Evolutionary conservation across 1,140 invertebrate species (phyloP).

Genomic region (Chlorops oryzae): DNA sequence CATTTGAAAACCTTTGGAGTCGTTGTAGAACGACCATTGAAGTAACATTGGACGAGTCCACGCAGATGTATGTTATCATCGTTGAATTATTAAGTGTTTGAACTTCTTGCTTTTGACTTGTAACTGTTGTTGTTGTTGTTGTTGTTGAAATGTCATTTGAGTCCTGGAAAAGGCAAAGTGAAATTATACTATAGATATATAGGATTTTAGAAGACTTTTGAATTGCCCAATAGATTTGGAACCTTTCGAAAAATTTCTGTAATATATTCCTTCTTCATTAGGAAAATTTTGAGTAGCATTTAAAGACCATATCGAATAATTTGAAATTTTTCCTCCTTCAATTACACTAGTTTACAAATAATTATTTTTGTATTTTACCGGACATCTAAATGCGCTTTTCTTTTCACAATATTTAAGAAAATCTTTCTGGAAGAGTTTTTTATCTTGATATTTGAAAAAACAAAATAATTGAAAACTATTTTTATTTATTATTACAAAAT

Average conservation of each 20-base stretch:
- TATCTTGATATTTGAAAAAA: neutral
- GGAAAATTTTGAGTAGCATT: neutral
- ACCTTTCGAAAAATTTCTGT: neutral
- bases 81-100: conserved; percentile 1
- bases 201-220: neutral
- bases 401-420: neutral
- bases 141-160: neutral
- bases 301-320: conserved; percentile 4
- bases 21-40: too few relatives aligned
- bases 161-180: neutral
- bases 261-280: neutral
- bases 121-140: neutral
- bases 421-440: neutral
- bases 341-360: neutral
- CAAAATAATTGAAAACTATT: too few relatives aligned
- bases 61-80: conserved; percentile 30
- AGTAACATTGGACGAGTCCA: too few relatives aligned
- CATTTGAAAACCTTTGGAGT: conserved; percentile 55
- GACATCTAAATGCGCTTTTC: neutral
- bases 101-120: conserved; percentile 1
- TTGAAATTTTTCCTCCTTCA: neutral
- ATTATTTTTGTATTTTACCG: neutral
- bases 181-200: neutral
- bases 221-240: neutral
- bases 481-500: neutral